Conservation (phyloP, 2,888 invertebrate species). For the Lasioglossum vierecki region DNA sequence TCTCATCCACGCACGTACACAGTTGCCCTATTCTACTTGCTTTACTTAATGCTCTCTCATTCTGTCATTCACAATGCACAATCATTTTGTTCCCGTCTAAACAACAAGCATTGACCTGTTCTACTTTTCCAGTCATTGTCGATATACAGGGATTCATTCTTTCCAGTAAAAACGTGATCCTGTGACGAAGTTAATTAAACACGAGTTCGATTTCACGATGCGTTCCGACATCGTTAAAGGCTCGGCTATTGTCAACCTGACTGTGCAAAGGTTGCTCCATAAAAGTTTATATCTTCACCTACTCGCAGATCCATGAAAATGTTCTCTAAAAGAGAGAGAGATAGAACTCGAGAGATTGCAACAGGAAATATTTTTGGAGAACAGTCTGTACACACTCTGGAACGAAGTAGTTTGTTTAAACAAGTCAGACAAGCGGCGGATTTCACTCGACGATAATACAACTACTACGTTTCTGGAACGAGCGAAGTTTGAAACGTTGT, state of each 20-base stretch:
- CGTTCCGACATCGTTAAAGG: neutral
- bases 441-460: neutral
- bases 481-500: neutral
- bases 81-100: neutral
- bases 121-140: conserved; percentile 2
- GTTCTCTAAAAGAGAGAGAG: neutral
- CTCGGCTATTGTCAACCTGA: neutral
- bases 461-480: neutral
- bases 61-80: neutral
- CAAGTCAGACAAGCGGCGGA: neutral
- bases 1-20: neutral
- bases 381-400: neutral
- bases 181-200: neutral
- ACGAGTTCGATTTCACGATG: neutral
- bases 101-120: neutral
- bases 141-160: neutral
- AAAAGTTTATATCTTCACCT: neutral
- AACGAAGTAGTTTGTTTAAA: neutral
- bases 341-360: no score
- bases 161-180: neutral
- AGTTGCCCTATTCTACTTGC: neutral
- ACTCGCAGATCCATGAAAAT: neutral
- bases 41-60: neutral
- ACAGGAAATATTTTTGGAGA: neutral
- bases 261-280: neutral